phyloP scores from a whole-genome alignment of 1,140 invertebrate genomes.

The Drosophila kurseongensis region DNA sequence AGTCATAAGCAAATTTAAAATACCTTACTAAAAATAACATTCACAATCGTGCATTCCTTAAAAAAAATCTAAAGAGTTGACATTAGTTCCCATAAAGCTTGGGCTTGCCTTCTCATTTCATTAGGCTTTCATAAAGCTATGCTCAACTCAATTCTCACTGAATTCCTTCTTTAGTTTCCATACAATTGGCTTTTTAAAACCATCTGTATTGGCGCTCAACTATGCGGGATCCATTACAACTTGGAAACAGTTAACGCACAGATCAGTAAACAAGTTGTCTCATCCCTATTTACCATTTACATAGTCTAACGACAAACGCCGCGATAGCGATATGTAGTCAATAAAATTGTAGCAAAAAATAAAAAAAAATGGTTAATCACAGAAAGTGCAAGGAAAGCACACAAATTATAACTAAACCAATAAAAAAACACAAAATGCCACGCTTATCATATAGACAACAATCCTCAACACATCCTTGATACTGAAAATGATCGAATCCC shows the following conservation, averaged over 20 bases:
- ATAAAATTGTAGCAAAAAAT: conserved; percentile 31
- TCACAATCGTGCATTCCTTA: conserved; percentile 42
- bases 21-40: conserved; percentile 62
- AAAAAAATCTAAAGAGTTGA: conserved; percentile 22
- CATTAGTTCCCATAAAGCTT: conserved; percentile 59
- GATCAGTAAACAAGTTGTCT: conserved; percentile 67
- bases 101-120: conserved; percentile 67
- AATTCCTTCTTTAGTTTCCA: conserved; percentile 30
- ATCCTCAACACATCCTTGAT: conserved; percentile 70
- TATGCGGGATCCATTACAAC: conserved; percentile 58
- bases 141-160: conserved; percentile 31
- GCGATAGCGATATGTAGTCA: conserved; percentile 82
- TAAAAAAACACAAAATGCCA: conserved; percentile 45
- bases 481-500: conserved; percentile 50
- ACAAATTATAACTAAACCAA: conserved; percentile 51
- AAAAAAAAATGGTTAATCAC: conserved; percentile 40
- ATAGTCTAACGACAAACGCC: conserved; percentile 55
- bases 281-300: conserved; percentile 39
- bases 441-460: conserved; percentile 66
- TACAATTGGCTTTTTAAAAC: conserved; percentile 69
- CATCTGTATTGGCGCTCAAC: conserved; percentile 48
- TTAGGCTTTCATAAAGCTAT: conserved; percentile 46
- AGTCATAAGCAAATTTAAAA: conserved; percentile 50
- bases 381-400: conserved; percentile 38
- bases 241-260: conserved; percentile 65